Conservation (phyloP, 1,140 invertebrate genomes). For the Pseudomyrmex sp. region DNA sequence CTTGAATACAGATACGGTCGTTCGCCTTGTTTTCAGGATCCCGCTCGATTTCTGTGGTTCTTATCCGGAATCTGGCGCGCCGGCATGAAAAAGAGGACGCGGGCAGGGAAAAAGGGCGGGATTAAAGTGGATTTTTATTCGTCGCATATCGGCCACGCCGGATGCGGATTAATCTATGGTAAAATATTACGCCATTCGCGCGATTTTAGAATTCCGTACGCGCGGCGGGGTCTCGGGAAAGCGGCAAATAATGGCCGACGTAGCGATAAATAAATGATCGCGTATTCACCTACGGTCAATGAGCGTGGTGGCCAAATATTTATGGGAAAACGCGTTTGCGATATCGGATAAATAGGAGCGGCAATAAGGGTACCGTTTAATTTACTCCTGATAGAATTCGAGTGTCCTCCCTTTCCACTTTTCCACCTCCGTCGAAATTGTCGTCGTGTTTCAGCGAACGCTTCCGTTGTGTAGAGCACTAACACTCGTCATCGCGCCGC, state of each 20-base stretch:
- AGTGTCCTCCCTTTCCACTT: background rate
- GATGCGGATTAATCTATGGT: slow-evolving; percentile 53
- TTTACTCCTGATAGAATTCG: slow-evolving; percentile 51
- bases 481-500: background rate
- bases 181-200: slow-evolving; percentile 57
- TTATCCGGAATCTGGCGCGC: slow-evolving; percentile 33
- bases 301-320: slow-evolving; percentile 44
- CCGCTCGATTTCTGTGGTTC: slow-evolving; percentile 27
- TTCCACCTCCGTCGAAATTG: background rate
- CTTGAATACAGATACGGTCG: slow-evolving; percentile 48
- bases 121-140: slow-evolving; percentile 60
- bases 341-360: slow-evolving; percentile 51
- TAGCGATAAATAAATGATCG: slow-evolving; percentile 60
- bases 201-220: slow-evolving; percentile 51
- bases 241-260: slow-evolving; percentile 46
- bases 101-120: background rate
- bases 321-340: slow-evolving; percentile 25
- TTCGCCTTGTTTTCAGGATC: slow-evolving; percentile 37
- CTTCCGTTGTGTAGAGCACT: background rate
- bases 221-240: slow-evolving; percentile 26
- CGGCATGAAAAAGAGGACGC: background rate
- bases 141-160: slow-evolving; percentile 46
- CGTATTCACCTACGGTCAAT: slow-evolving; percentile 41
- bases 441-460: too few species aligned
- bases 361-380: slow-evolving; percentile 54